These are phyloP conservation scores for Diuraphis noxia DNA, from an alignment of 1,140 invertebrate genomes.

Conservation along the genomic window DNA sequence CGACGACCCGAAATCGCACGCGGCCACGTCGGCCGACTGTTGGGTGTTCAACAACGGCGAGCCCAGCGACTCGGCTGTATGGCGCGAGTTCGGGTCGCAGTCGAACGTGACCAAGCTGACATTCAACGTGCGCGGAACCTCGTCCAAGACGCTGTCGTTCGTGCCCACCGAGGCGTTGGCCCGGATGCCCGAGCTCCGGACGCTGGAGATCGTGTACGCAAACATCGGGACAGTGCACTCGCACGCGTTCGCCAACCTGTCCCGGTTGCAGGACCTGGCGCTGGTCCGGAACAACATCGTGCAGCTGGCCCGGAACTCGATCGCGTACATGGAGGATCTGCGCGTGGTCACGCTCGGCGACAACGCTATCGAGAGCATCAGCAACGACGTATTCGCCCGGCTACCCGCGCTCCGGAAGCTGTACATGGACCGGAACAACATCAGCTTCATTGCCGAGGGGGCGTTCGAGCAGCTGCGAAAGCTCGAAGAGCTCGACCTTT, in stretches of 20 bases:
- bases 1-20: conserved; percentile 58
- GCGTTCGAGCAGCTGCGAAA: conserved; percentile 70
- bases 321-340: conserved; percentile 70
- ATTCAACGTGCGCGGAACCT: conserved; percentile 70
- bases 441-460: conserved; percentile 71
- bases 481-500: conserved; percentile 71
- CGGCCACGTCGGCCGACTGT: conserved; percentile 64
- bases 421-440: conserved; percentile 72
- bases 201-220: conserved; percentile 72
- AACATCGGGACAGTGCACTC: conserved; percentile 69
- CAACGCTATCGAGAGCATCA: conserved; percentile 73
- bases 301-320: conserved; percentile 67
- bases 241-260: conserved; percentile 72
- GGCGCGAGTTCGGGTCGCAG: conserved; percentile 71
- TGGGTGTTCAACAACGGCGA: conserved; percentile 70
- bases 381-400: conserved; percentile 71
- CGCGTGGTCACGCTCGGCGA: conserved; percentile 70
- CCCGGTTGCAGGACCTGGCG: conserved; percentile 68
- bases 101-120: conserved; percentile 70
- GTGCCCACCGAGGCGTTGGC: conserved; percentile 71
- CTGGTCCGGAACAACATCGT: conserved; percentile 71
- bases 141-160: conserved; percentile 64
- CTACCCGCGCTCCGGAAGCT: conserved; percentile 70
- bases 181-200: conserved; percentile 68
- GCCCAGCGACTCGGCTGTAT: conserved; percentile 67